Evolutionary conservation across 2,888 invertebrate species (phyloP).

Genomic region (Mythimna loreyi): DNA sequence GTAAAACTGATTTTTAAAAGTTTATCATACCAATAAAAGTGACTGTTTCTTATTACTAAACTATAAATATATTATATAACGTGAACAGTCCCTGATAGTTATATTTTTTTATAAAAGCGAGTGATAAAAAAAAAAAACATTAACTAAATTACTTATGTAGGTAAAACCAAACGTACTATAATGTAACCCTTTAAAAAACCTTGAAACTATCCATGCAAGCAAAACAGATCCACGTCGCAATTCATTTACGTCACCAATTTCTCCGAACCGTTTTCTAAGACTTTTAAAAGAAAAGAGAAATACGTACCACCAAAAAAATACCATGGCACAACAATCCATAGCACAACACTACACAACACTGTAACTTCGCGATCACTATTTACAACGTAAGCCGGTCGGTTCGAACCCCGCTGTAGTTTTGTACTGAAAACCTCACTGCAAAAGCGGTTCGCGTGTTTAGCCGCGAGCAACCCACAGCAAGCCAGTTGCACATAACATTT

Average conservation of each 20-base stretch:
- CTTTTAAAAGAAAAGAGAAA: background rate
- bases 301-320: constrained; percentile 66
- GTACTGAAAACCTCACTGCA: constrained; percentile 86
- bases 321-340: constrained; percentile 57
- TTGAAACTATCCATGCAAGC: constrained; percentile 9
- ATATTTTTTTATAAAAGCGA: too few relatives aligned
- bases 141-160: background rate
- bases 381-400: constrained; percentile 73
- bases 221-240: background rate
- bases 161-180: background rate
- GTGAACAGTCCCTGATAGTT: background rate
- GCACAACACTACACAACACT: constrained; percentile 68
- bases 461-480: constrained; percentile 79
- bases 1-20: background rate
- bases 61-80: background rate
- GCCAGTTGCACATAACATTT: constrained; percentile 80
- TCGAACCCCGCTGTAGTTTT: constrained; percentile 80
- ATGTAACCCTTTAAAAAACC: constrained; percentile 4
- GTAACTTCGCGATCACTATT: constrained; percentile 56
- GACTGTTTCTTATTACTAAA: background rate
- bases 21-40: background rate
- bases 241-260: background rate
- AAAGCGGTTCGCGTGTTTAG: constrained; percentile 85
- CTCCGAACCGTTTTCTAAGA: too few relatives aligned
- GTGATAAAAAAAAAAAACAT: background rate